Conservation (phyloP, 2,888 invertebrate species). For the Brachypterus glaber region DNA sequence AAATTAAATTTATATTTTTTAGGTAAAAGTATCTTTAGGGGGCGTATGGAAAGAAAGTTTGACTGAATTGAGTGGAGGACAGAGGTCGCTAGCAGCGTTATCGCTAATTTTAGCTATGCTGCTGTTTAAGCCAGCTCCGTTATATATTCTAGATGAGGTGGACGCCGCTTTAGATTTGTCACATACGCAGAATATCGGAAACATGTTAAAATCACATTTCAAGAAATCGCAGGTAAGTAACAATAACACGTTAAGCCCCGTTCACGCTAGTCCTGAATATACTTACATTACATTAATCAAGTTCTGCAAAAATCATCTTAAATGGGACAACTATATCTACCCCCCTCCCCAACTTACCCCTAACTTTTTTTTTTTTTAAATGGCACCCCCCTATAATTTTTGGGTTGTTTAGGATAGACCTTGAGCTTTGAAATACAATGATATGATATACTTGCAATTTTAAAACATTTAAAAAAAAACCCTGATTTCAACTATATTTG, state of each 20-base stretch:
- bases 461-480: too few relatives aligned
- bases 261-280: too few relatives aligned
- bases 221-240: constrained; percentile 65
- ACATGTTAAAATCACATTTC: constrained; percentile 86
- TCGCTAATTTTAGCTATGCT: constrained; percentile 94
- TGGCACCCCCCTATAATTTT: too few relatives aligned
- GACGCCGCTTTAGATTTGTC: constrained; percentile 96
- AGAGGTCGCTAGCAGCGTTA: constrained; percentile 89
- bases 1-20: constrained; percentile 23
- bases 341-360: too few relatives aligned
- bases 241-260: too few relatives aligned
- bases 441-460: too few relatives aligned
- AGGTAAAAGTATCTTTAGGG: constrained; percentile 83
- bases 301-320: too few relatives aligned
- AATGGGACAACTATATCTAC: too few relatives aligned
- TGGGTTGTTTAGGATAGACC: too few relatives aligned
- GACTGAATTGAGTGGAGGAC: constrained; percentile 93
- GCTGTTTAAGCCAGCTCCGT: constrained; percentile 93
- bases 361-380: constrained; percentile 7
- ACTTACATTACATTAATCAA: too few relatives aligned
- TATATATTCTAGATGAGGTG: constrained; percentile 98
- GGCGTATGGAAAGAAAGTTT: constrained; percentile 93
- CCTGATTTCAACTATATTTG: too few relatives aligned
- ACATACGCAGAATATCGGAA: constrained; percentile 97
- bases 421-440: too few relatives aligned